Evolutionary conservation across 2,113 vertebrate genomes (phyloP), one percentile per base, ranked within the genome.

Genomic region (Lycaon pictus): DNA sequence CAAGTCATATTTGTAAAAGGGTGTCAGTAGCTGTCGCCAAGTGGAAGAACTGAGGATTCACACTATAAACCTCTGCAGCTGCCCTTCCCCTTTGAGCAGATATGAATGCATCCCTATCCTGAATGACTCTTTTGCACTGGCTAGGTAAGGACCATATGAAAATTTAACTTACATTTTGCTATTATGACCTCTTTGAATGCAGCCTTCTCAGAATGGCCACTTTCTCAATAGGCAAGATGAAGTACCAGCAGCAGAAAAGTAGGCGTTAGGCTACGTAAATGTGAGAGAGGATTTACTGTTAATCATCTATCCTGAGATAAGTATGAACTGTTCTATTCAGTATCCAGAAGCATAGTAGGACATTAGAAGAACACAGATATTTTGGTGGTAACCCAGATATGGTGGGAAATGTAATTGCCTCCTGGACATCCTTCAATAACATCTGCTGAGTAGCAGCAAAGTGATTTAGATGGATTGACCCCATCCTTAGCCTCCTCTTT

Each of bases 171-270:
- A 4, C 16, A 20, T 62, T 96, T 93, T 12, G 9, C 17, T 60
- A 9, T 17, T 43, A 35, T 4, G 48, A n/a, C 55, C 11, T 84
- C 85, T 60, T 62, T n/a, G 53, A 43, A 53, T 3, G 3, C n/a
- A 32, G 7, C 2, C 13, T 2, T n/a, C 12, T 12, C 3, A 37
- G 12, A 51, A 55, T 5, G 0, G 23, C 3, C 16, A 1, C 11
- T 15, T 29, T 2, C 17, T 60, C 20, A 48, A 72, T 11, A 32
- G 27, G 22, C 29, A 71, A 29, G 23, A 48, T 32, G 51, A 29
- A 65, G 10, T 58, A 25, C 12, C 9, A 82, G 32, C 25, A n/a
- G 51, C 17, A n/a, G 51, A 83, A 69, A 69, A n/a, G 20, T 27
- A 76, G 23, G 35, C 16, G 12, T 60, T n/a, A 29, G n/a, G 16